Conservation (phyloP, 2,888 invertebrate genomes). For the Magallana nippona region DNA sequence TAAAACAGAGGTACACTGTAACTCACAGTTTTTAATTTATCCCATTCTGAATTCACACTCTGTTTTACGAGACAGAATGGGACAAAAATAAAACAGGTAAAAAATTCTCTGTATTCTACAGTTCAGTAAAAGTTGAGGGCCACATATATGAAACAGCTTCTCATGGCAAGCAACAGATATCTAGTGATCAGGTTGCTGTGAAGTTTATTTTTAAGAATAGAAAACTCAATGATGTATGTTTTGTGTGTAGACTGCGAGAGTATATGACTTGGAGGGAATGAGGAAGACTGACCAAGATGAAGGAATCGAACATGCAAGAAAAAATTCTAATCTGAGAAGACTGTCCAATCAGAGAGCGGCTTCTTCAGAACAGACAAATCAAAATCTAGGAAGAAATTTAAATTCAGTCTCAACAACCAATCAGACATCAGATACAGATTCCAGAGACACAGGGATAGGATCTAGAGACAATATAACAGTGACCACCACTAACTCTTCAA, state of each 20-base stretch:
- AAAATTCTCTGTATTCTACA: no score
- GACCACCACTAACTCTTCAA: conserved; percentile 15
- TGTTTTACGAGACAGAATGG: no score
- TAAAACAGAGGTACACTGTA: no score
- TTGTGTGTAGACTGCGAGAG: conserved; percentile 63
- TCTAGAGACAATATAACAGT: conserved; percentile 39
- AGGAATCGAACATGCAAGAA: conserved; percentile 63
- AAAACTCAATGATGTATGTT: background rate
- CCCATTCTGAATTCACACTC: no score
- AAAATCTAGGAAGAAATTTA: background rate
- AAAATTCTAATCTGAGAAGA: conserved; percentile 19
- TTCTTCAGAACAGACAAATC: background rate
- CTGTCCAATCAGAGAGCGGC: background rate
- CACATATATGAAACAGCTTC: no score
- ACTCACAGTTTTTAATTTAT: no score
- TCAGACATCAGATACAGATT: conserved; percentile 17
- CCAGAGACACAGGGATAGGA: conserved; percentile 39
- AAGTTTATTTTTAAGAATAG: background rate
- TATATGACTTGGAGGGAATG: conserved; percentile 69
- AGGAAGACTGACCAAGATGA: conserved; percentile 63
- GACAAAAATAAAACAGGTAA: no score
- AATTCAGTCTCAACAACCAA: conserved; percentile 29
- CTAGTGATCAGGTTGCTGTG: background rate
- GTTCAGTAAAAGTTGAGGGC: no score
- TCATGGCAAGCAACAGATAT: background rate